A percentile compares a stretch with the other conserved stretches of the same genome.
Evolutionary conservation across 1,140 invertebrate genomes (phyloP).

Genomic region (Dolichoris vasculosae): DNA sequence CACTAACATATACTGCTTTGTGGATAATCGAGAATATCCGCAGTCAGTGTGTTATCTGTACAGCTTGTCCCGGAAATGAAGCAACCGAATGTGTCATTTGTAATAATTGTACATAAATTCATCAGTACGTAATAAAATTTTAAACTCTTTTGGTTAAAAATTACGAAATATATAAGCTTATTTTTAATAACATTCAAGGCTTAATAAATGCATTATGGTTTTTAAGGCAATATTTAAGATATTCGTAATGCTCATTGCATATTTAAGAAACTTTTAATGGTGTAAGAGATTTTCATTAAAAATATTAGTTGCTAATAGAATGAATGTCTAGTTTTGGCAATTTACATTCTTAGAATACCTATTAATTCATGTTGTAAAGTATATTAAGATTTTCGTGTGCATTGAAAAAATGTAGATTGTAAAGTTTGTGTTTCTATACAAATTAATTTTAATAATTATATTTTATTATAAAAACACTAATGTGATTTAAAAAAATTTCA

Average conservation of each 20-base stretch:
- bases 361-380: no score
- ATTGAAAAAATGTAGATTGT: no score
- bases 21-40: slow-evolving; percentile 53
- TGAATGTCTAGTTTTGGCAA: no score
- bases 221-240: no score
- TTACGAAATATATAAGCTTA: neutral
- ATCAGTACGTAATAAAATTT: neutral
- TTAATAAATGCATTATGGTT: neutral
- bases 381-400: no score
- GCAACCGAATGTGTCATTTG: slow-evolving; percentile 47
- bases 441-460: neutral
- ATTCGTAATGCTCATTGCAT: neutral
- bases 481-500: neutral
- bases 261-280: neutral
- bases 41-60: neutral
- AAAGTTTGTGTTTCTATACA: no score
- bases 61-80: slow-evolving; percentile 46
- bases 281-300: neutral
- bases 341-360: no score
- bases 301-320: neutral
- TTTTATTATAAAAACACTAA: neutral
- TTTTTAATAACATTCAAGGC: neutral
- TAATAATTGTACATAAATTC: slow-evolving; percentile 42
- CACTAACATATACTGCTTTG: neutral
- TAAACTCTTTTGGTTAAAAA: neutral